Percentiles rank a stretch among this genome's conserved stretches.
phyloP scores from a whole-genome alignment of 2,113 vertebrate genomes.

The Muntiacus muntjak region DNA sequence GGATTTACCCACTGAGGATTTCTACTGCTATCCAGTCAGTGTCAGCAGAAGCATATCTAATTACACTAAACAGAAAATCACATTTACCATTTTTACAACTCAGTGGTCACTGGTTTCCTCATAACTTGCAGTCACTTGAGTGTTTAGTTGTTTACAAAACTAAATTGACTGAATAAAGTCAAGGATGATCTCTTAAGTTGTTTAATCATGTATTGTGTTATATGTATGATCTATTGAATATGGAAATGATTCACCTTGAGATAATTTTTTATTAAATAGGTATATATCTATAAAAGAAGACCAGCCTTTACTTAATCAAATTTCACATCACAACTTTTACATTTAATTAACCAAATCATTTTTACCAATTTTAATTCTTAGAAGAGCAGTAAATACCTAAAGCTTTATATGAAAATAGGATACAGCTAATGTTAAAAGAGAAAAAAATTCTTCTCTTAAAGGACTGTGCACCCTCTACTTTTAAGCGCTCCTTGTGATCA shows the following conservation, averaged over 20 bases:
- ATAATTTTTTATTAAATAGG: background rate
- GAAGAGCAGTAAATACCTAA: background rate
- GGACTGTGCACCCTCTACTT: background rate
- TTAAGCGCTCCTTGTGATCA: background rate
- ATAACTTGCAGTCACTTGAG: background rate
- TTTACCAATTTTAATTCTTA: background rate
- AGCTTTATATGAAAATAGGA: background rate
- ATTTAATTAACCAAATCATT: background rate
- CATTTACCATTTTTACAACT: background rate
- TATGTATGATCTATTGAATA: background rate
- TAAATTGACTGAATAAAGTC: constrained; percentile 6
- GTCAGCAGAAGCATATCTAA: background rate
- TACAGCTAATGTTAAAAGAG: background rate
- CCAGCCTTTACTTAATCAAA: background rate
- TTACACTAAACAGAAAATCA: background rate
- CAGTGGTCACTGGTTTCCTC: background rate
- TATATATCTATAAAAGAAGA: background rate
- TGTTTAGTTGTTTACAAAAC: constrained; percentile 12
- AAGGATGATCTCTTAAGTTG: background rate
- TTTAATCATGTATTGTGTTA: background rate
- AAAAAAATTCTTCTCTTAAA: background rate
- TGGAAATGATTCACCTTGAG: background rate
- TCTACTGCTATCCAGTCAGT: background rate
- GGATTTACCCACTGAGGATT: background rate
- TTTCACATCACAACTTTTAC: background rate